Evolutionary conservation across 2,888 invertebrate species (phyloP).

Genomic region (Calameuta filiformis): DNA sequence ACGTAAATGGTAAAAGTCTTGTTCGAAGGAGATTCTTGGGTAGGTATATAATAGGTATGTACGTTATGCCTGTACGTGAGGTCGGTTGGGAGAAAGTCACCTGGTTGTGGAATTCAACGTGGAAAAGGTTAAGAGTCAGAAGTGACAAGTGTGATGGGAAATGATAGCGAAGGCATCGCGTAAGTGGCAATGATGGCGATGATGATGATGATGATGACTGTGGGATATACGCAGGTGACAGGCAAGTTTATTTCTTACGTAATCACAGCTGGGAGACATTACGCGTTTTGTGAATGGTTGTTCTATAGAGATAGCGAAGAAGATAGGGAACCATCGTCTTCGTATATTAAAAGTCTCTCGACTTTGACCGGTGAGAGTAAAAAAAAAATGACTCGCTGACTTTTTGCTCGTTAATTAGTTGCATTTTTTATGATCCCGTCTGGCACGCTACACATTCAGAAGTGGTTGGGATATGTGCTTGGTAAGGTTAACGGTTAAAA

Average conservation of each 20-base stretch:
- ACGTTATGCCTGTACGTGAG: not conserved
- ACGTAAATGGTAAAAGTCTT: constrained; percentile 50
- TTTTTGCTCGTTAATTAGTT: constrained; percentile 52
- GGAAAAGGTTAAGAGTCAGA: not conserved
- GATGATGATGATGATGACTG: not conserved
- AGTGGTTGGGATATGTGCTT: constrained; percentile 5
- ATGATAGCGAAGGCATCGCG: not conserved
- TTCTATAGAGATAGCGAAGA: not conserved
- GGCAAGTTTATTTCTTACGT: not conserved
- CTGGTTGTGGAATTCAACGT: not conserved
- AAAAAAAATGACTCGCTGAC: constrained; percentile 28
- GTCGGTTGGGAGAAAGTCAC: not conserved
- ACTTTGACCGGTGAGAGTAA: not conserved
- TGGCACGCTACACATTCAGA: constrained; percentile 30
- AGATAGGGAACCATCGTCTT: not conserved
- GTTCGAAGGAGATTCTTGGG: constrained; percentile 1
- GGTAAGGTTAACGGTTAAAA: not conserved
- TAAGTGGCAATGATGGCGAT: not conserved
- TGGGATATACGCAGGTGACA: not conserved
- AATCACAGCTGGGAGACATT: not conserved
- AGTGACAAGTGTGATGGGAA: not conserved
- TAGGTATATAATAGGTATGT: not conserved
- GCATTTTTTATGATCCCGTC: constrained; percentile 47
- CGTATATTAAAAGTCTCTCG: not conserved
- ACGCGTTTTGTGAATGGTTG: not conserved